Base-by-base conservation (phyloP, 2,888 invertebrate species). In the Oeneis ivallda region DNA sequence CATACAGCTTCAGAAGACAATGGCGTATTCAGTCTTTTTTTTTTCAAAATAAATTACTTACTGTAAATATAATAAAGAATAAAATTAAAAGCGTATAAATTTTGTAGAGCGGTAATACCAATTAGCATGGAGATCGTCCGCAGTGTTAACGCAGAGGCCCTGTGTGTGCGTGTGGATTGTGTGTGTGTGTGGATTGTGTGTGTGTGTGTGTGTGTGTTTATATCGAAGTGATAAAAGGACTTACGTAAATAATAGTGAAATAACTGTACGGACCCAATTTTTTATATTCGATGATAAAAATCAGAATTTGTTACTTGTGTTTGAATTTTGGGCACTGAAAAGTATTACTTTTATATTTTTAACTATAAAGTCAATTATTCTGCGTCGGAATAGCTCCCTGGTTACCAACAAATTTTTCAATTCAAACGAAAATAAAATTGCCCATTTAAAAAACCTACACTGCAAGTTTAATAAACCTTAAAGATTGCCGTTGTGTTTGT, bases 71-170 rank as follows among this genome's bases (percentile, higher is more conserved):
- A 26, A 52, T 15, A 11, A 50, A 59, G 8, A 37, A 45, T 45
- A 58, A 37, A n/a, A 43, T 1, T 62, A 45, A 17, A 26, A 26
- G 26, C 26, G 49, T 6, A 60, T 54, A 37, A 39, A 64, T 62
- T 54, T 68, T 53, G 68, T 45, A 52, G 59, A 17, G 39, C 26
- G 7, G 15, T 15, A 61, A 60, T 66, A 63, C 62, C 66, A 50
- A 66, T 66, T 64, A 69, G 43, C 65, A 65, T 61, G 69, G 10
- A 50, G 45, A 66, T 39, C 62, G 62, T 64, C 62, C 34, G 61
- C 8, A 34, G 50, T 63, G 60, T 57, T 43, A 53, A 37, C 60
- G 53, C 54, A 61, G 47, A 32, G 39, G 52, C 61, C 57, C 43
- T 43, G 43, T 57, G 19, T 47, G 15, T 49, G 13, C 19, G 41